Percentiles rank a stretch among this genome's conserved stretches.
Evolutionary conservation across 2,888 invertebrate genomes (phyloP).

Genomic region (Eupithecia pulchellata): DNA sequence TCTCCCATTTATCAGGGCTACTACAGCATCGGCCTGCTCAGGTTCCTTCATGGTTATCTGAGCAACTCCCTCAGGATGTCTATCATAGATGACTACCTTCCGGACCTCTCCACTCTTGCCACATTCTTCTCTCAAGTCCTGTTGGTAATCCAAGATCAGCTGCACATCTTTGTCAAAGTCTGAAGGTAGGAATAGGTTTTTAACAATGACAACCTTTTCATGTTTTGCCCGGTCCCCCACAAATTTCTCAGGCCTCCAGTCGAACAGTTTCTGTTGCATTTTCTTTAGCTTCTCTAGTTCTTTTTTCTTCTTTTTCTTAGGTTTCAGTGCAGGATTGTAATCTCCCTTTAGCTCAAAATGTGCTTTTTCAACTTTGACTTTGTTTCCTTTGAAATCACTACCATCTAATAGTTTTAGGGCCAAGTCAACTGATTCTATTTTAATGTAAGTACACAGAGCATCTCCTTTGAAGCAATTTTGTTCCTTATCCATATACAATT

Average conservation of each 20-base stretch:
- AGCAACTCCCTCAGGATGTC: constrained; percentile 97
- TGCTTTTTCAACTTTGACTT: constrained; percentile 95
- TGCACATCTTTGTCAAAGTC: constrained; percentile 96
- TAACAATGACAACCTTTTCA: constrained; percentile 96
- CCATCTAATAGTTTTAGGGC: constrained; percentile 97
- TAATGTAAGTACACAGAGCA: constrained; percentile 97
- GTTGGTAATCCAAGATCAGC: constrained; percentile 95
- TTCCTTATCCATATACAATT: constrained; percentile 94
- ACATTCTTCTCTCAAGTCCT: constrained; percentile 95
- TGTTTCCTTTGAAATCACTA: constrained; percentile 90
- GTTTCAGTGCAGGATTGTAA: constrained; percentile 96
- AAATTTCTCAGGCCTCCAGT: constrained; percentile 98
- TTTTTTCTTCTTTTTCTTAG: constrained; percentile 94
- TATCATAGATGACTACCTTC: constrained; percentile 95
- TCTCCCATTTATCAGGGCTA: constrained; percentile 93
- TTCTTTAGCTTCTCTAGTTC: constrained; percentile 96
- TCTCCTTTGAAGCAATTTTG: constrained; percentile 96
- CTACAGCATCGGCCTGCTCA: constrained; percentile 96
- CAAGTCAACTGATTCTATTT: constrained; percentile 97
- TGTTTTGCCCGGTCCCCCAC: constrained; percentile 93
- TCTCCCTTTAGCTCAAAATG: constrained; percentile 97
- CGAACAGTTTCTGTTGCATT: constrained; percentile 97
- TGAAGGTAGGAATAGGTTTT: constrained; percentile 95
- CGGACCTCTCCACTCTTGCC: constrained; percentile 95
- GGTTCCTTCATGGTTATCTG: constrained; percentile 95